Evolutionary conservation across 2,113 vertebrate genomes (phyloP).

Genomic region (Cyphomyrus discorhynchus): DNA sequence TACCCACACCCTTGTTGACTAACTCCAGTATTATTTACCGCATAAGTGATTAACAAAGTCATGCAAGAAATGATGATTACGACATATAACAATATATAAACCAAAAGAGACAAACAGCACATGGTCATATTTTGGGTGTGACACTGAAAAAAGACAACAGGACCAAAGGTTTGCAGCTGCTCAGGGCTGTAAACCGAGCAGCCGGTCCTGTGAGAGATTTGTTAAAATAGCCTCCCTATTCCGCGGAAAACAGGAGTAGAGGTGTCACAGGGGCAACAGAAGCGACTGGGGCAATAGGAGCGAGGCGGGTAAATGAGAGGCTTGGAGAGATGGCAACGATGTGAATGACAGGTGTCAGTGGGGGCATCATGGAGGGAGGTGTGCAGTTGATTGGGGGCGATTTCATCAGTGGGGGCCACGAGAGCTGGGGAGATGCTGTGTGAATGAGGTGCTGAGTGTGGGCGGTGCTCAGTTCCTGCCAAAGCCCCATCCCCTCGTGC

Average conservation of each 20-base stretch:
- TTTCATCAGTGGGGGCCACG: background rate
- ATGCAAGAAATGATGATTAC: background rate
- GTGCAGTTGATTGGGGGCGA: background rate
- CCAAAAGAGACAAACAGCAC: background rate
- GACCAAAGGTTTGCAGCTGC: background rate
- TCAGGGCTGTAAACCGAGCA: background rate
- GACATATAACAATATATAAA: background rate
- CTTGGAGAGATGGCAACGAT: background rate
- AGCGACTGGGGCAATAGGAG: background rate
- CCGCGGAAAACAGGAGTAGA: background rate
- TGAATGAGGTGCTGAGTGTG: background rate
- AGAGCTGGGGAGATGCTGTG: background rate
- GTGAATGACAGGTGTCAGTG: background rate
- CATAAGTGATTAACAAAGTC: background rate
- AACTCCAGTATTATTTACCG: background rate
- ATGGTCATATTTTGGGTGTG: background rate
- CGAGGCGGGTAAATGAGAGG: background rate
- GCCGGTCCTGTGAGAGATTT: background rate
- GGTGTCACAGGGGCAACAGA: background rate
- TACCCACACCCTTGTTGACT: background rate
- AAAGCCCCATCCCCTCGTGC: background rate
- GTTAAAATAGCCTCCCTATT: background rate
- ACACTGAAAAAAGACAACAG: background rate
- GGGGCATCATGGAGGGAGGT: background rate
- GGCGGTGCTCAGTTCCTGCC: background rate